Evolutionary conservation across 2,113 vertebrate species (phyloP), one percentile per base, ranked within the genome.

Genomic region (Camelus bactrianus): DNA sequence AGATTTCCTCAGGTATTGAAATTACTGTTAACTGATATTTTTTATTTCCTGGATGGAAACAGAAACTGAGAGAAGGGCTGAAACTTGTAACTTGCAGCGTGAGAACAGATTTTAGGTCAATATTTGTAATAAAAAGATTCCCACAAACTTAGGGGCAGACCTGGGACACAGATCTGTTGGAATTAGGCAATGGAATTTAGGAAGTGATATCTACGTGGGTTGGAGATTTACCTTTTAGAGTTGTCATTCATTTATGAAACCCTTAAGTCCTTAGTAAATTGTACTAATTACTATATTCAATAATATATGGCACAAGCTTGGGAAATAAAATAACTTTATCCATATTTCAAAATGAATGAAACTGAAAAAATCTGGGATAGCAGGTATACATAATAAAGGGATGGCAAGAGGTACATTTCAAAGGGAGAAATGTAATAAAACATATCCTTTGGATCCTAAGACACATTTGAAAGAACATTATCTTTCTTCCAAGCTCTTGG

Each of bases 31-130:
- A 80, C 17, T 94, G 60, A 38, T 32, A 64, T 60, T 93, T 5
- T 92, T 89, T 26, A 85, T 87, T 69, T 86, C 38, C 22, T 77
- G 15, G 38, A 76, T 72, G 60, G 65, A 80, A 94, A 58, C 58
- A 22, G 28, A 46, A 93, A 38, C 50, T 64, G 62, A 32, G 7
- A 73, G 16, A 54, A 10, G 20, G 22, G 7, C 10, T 76, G 56
- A 88, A 32, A 28, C 77, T 81, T 95, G 50, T 24, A 48, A 76
- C 56, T 77, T 70, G 9, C 14, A 35, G 32, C 70, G 14, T 48
- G 20, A 87, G 28, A 77, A 93, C 17, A 52, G 11, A 58, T n/a
- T 92, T 93, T 48, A 79, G n/a, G 19, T 3, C 46, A 65, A 16
- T 85, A 58, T 85, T 65, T 91, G 17, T 52, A n/a, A 38, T 11